phyloP scores from a whole-genome alignment of 2,797 vertebrate genomes.

The Otus scops region DNA sequence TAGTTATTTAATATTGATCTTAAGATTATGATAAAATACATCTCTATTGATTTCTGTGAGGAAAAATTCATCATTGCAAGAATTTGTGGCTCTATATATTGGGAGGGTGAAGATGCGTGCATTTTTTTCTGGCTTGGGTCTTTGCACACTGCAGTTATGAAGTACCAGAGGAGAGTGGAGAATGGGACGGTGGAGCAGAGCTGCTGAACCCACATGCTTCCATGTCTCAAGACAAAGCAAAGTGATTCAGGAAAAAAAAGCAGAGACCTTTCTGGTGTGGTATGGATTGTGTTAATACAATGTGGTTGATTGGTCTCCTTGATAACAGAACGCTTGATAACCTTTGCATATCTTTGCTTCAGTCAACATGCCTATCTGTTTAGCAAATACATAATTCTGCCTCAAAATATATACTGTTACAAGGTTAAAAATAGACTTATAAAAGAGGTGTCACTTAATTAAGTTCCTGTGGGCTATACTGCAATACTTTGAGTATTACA shows the following conservation, averaged over 20 bases:
- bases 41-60: conserved; percentile 61
- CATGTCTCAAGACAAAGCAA: neutral
- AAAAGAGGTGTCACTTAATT: neutral
- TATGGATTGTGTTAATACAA: neutral
- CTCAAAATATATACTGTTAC: neutral
- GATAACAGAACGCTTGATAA: neutral
- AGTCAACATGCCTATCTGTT: neutral
- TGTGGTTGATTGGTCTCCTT: neutral
- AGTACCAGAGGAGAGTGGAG: neutral
- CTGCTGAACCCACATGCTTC: neutral
- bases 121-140: neutral
- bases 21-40: conserved; percentile 60
- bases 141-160: neutral
- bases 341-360: neutral
- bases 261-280: neutral
- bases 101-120: neutral
- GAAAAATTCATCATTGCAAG: conserved; percentile 31
- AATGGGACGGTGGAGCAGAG: neutral
- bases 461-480: neutral
- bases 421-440: neutral
- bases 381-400: neutral
- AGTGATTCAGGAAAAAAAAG: neutral
- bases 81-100: neutral
- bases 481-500: neutral
- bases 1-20: conserved; percentile 74